phyloP scores from a whole-genome alignment of 2,797 vertebrate genomes.

The Carapus acus region DNA sequence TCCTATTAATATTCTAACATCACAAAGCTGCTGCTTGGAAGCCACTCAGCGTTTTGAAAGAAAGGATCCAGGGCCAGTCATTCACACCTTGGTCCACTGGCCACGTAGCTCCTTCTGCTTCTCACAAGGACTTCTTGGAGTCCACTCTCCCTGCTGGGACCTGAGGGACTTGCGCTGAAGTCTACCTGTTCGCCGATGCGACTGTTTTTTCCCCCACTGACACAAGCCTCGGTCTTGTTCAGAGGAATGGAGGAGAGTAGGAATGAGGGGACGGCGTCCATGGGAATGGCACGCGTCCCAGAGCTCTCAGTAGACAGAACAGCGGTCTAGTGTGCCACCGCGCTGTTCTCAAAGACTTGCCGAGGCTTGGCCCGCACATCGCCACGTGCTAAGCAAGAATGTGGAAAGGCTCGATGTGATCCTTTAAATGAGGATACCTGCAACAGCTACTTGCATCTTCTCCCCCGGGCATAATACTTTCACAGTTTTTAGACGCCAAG shows the following conservation, averaged over 20 bases:
- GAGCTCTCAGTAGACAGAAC: slow-evolving; percentile 39
- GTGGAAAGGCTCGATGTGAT: slow-evolving; percentile 21
- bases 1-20: slow-evolving; percentile 6
- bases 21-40: not conserved
- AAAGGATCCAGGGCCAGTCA: not conserved
- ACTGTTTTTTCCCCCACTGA: not conserved
- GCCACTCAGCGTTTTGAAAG: not conserved
- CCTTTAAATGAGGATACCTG: slow-evolving; percentile 24
- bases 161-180: not conserved
- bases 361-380: slow-evolving; percentile 10
- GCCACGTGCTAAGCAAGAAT: slow-evolving; percentile 28
- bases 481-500: slow-evolving; percentile 27
- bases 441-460: slow-evolving; percentile 6
- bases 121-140: not conserved
- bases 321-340: slow-evolving; percentile 36
- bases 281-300: slow-evolving; percentile 28
- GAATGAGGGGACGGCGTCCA: slow-evolving; percentile 33
- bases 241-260: slow-evolving; percentile 11
- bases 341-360: slow-evolving; percentile 29
- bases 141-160: not conserved
- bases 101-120: not conserved
- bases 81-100: not conserved
- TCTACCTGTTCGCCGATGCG: not conserved
- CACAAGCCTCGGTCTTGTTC: not conserved
- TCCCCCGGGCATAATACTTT: slow-evolving; percentile 25